Base-by-base conservation (phyloP, 2,797 vertebrate genomes). In the Molossus alvarezi region DNA sequence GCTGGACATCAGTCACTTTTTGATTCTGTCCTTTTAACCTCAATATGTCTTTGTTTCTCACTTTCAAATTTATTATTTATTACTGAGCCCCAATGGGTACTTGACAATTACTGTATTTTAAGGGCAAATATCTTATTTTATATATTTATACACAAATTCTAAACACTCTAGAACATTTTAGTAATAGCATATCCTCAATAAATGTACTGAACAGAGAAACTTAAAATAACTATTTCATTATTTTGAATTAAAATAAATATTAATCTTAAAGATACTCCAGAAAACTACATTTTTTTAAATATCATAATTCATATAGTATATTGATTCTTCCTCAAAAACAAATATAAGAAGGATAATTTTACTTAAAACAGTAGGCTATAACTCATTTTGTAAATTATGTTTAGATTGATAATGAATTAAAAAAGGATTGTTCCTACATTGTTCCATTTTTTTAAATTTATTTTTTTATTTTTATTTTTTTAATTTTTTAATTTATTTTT, bases 361-460 rank as follows among this genome's bases (percentile, higher is more conserved):
- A 83, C 6, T 64, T 79, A 83, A 77, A 77, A n/a, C 64, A 87
- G 45, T 60, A 73, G 55, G 10, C 64, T 81, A 9, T 60, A 67
- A 53, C 53, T 64, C 7, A 71, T 72, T 94, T 88, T 58, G 9
- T 2, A 90, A 95, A 79, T 67, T 58, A 72, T 95, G 12, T 60
- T 83, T 85, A 73, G 11, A 88, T 82, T 77, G 9, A 60, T 62
- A 60, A 57, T 81, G 14, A 96, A 75, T 95, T 75, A 86, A 93
- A 90, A 27, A 75, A 48, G 53, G 3, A 81, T n/a, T 33, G 1
- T 65, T 65, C 80, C 13, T 72, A 14, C 18, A n/a, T 57, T 82
- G 0, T 82, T 94, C 18, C 37, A 17, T 9, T 27, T 73, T 84
- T 9, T 27, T 73, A 81, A 77, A 33, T 85, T 33, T 33, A 33